These are phyloP conservation scores for Piaya cayana DNA, from an alignment of 2,113 vertebrate species.

Conservation along the genomic window DNA sequence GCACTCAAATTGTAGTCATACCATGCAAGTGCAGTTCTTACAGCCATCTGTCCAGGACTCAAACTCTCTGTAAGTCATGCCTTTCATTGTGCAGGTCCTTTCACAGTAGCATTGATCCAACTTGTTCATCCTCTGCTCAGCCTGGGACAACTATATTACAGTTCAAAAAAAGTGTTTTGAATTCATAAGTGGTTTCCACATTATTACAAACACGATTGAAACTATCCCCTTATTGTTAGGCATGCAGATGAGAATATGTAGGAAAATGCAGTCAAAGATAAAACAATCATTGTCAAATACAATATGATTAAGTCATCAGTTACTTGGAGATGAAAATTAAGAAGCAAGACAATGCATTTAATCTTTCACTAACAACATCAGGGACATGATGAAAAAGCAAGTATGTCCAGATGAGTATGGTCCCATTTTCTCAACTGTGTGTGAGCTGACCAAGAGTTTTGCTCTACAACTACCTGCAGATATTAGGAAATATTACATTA, in stretches of 20 bases:
- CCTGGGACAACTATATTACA: slow-evolving; percentile 88
- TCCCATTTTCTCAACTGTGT: not conserved
- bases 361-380: not conserved
- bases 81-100: slow-evolving; percentile 93
- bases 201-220: not conserved
- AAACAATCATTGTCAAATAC: not conserved
- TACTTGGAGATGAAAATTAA: not conserved
- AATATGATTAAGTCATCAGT: not conserved
- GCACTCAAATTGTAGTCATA: slow-evolving; percentile 70
- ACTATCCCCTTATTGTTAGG: not conserved
- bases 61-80: slow-evolving; percentile 90
- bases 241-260: not conserved
- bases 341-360: not conserved
- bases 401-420: not conserved
- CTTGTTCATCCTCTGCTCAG: slow-evolving; percentile 96
- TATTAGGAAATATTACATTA: not conserved
- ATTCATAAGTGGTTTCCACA: not conserved
- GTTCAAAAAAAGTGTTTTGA: slow-evolving; percentile 30
- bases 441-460: not conserved
- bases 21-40: slow-evolving; percentile 97
- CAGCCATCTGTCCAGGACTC: slow-evolving; percentile 96
- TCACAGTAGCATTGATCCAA: slow-evolving; percentile 98
- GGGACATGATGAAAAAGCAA: not conserved
- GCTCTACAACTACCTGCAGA: not conserved
- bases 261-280: not conserved